Conservation (phyloP, 2,888 invertebrate species). For the Macropis europaea region DNA sequence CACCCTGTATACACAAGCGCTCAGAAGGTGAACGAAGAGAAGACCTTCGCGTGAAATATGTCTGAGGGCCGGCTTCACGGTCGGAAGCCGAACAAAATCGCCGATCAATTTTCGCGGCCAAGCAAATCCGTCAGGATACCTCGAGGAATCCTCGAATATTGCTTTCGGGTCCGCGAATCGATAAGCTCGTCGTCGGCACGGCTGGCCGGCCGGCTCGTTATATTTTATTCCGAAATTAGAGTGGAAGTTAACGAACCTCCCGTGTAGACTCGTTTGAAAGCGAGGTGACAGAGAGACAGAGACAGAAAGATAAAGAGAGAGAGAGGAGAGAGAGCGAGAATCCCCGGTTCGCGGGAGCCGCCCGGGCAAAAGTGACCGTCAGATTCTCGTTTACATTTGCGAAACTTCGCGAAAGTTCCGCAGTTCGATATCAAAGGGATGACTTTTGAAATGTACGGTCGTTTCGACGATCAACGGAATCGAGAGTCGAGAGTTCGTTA, state of each 20-base stretch:
- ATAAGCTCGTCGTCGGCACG: conserved; percentile 3
- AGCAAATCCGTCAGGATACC: conserved; percentile 3
- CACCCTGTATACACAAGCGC: too few species aligned
- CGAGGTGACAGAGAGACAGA: too few species aligned
- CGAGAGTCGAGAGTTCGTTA: neutral
- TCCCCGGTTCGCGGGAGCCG: neutral
- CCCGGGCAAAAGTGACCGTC: conserved; percentile 14
- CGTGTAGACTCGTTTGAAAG: neutral
- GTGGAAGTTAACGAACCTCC: conserved; percentile 32
- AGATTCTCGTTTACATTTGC: conserved; percentile 41
- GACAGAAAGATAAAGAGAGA: too few species aligned
- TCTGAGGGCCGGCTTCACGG: neutral
- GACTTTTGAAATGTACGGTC: conserved; percentile 15
- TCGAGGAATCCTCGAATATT: conserved; percentile 13
- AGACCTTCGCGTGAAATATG: too few species aligned
- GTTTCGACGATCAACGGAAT: conserved; percentile 43
- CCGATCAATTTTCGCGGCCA: conserved; percentile 2
- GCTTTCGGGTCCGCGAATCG: conserved; percentile 6
- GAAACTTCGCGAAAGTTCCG: conserved; percentile 30
- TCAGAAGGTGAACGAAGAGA: too few species aligned
- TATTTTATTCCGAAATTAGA: conserved; percentile 23
- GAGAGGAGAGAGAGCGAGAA: too few species aligned
- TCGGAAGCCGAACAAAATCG: neutral
- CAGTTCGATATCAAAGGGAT: conserved; percentile 50
- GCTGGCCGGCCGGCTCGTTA: conserved; percentile 9